phyloP scores from a whole-genome alignment of 2,888 invertebrate species.

The Metallyticus violacea region DNA sequence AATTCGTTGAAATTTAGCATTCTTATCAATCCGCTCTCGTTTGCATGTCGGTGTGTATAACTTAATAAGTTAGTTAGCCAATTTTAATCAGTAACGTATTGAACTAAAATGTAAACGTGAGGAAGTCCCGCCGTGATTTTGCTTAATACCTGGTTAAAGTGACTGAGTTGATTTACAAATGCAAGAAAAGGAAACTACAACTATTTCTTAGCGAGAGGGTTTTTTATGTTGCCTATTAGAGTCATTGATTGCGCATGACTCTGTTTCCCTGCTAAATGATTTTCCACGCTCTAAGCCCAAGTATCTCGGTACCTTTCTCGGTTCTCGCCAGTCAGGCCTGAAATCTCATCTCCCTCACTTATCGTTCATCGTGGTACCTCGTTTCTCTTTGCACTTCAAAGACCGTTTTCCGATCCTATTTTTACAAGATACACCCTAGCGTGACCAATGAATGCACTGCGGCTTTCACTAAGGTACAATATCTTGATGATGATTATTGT shows the following conservation, averaged over 20 bases:
- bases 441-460: not conserved
- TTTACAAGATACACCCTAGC: not conserved
- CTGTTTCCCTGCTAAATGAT: not conserved
- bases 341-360: not conserved
- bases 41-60: too few relatives aligned
- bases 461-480: too few relatives aligned
- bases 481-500: too few relatives aligned
- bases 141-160: too few relatives aligned
- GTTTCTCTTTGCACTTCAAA: not conserved
- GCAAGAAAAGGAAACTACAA: not conserved
- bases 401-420: not conserved
- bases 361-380: not conserved
- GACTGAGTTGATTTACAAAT: too few relatives aligned
- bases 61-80: too few relatives aligned
- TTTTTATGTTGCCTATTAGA: too few relatives aligned
- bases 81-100: too few relatives aligned
- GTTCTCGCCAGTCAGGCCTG: not conserved
- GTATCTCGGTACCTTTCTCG: not conserved
- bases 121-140: too few relatives aligned
- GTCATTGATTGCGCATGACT: not conserved
- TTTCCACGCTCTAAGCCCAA: slow-evolving; percentile 9
- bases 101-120: too few relatives aligned
- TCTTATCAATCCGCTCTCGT: too few relatives aligned
- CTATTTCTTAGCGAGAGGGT: not conserved
- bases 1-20: too few relatives aligned